A percentile compares a stretch with the other conserved stretches of the same genome.
Conservation (phyloP, 1,140 invertebrate species). For the Aethina tumida region DNA sequence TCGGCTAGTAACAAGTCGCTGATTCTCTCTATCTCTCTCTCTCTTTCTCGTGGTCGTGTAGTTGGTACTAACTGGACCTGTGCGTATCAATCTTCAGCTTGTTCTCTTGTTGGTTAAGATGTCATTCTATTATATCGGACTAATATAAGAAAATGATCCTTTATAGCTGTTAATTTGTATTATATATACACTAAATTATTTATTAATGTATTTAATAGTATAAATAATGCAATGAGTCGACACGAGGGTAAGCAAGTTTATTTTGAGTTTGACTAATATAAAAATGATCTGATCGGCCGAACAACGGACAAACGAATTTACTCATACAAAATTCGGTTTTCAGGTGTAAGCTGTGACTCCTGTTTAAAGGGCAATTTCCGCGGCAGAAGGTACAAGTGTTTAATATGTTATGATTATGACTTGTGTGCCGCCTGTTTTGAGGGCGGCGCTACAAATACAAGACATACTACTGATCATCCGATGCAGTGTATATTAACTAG, state of each 20-base stretch:
- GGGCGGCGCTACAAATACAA: constrained; percentile 81
- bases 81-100: no score
- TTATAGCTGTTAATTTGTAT: no score
- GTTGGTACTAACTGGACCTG: no score
- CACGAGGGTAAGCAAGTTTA: constrained; percentile 21
- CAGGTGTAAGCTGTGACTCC: constrained; percentile 97
- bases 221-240: constrained; percentile 26
- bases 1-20: no score
- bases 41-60: no score
- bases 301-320: background rate
- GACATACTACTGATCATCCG: constrained; percentile 90
- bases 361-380: constrained; percentile 97
- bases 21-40: no score
- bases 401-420: constrained; percentile 98
- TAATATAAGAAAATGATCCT: no score
- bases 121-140: no score
- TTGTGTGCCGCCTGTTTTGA: constrained; percentile 95
- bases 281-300: background rate
- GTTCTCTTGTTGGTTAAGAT: no score
- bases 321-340: constrained; percentile 31
- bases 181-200: no score
- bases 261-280: background rate
- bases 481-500: constrained; percentile 98
- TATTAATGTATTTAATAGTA: no score
- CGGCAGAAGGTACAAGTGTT: constrained; percentile 95